Conservation (phyloP, 2,113 vertebrate genomes). For the Tragelaphus imberbis region DNA sequence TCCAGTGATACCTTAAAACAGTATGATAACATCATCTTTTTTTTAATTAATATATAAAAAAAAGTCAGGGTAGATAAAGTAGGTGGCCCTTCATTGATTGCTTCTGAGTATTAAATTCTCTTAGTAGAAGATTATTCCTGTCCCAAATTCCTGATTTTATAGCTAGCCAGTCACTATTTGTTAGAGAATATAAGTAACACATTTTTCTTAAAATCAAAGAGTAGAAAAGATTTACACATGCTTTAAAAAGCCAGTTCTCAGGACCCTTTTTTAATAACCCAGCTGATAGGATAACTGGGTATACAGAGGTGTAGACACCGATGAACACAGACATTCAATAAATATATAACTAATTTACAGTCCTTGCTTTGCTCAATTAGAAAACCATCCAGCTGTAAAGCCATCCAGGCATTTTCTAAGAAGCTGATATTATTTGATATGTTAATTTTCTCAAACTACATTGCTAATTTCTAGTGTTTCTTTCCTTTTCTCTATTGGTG, state of each 20-base stretch:
- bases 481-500: not conserved
- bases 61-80: not conserved
- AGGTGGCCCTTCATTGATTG: not conserved
- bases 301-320: not conserved
- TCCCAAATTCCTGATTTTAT: not conserved
- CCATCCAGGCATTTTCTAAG: not conserved
- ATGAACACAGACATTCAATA: not conserved
- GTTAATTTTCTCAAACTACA: not conserved
- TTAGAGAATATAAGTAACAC: not conserved
- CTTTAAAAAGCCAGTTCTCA: not conserved
- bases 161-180: not conserved
- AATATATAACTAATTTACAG: not conserved
- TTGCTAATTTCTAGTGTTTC: not conserved
- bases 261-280: not conserved
- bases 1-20: not conserved
- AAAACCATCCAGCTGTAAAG: not conserved
- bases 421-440: not conserved
- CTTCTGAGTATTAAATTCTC: conserved; percentile 22
- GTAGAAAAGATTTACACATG: not conserved
- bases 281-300: not conserved
- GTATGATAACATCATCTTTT: not conserved
- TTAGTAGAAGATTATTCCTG: not conserved
- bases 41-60: not conserved
- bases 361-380: not conserved
- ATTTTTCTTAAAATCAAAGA: not conserved